Evolutionary conservation across 37 sponge, comb jelly and placozoan species (phyloP).

Genomic region (Axinella damicornis): DNA sequence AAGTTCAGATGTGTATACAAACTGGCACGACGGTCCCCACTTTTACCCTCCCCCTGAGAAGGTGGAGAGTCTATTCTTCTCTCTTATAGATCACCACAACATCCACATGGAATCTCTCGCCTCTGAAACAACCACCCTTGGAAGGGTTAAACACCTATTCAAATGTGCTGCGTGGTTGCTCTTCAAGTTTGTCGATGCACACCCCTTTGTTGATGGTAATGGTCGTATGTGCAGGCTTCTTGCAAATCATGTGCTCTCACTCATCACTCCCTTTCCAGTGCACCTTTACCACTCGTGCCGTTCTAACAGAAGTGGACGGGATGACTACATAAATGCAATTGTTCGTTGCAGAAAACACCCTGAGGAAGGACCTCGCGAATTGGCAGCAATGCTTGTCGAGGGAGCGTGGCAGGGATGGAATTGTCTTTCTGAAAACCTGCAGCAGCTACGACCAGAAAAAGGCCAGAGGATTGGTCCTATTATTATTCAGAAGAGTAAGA

Average conservation of each 20-base stretch:
- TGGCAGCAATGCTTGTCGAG: slow-evolving; percentile 59
- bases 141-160: slow-evolving; percentile 20
- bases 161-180: slow-evolving; percentile 66
- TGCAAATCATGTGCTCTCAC: slow-evolving; percentile 47
- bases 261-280: slow-evolving; percentile 70
- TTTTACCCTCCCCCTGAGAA: slow-evolving; percentile 39
- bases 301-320: neutral
- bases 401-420: slow-evolving; percentile 41
- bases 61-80: slow-evolving; percentile 34
- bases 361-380: slow-evolving; percentile 9
- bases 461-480: no score
- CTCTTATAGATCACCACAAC: slow-evolving; percentile 60
- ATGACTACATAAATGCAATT: slow-evolving; percentile 64
- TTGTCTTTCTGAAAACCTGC: slow-evolving; percentile 16
- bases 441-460: neutral
- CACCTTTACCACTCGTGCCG: slow-evolving; percentile 3
- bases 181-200: slow-evolving; percentile 64
- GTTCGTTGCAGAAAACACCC: slow-evolving; percentile 47
- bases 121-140: neutral
- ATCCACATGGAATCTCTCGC: slow-evolving; percentile 13
- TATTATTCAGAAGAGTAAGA: no score
- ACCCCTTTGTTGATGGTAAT: slow-evolving; percentile 80
- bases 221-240: slow-evolving; percentile 72
- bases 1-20: slow-evolving; percentile 37
- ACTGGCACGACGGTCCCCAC: slow-evolving; percentile 8